Evolutionary conservation across 2,113 vertebrate genomes (phyloP).

Genomic region (Electrona antarctica): DNA sequence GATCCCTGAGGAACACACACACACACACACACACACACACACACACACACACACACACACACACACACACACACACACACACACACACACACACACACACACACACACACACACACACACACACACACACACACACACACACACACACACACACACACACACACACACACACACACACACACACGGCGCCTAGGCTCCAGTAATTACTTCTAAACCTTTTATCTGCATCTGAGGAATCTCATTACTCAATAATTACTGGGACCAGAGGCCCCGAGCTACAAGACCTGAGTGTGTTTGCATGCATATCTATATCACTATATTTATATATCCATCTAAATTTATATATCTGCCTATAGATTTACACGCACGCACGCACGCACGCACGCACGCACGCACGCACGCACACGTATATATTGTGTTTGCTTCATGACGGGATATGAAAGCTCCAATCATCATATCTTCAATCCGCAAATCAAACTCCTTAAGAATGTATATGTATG

Average conservation of each 20-base stretch:
- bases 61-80: constrained; percentile 12
- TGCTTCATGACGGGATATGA: constrained; percentile 8
- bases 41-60: background rate
- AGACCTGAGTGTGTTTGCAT: constrained; percentile 6
- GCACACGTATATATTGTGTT: background rate
- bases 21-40: constrained; percentile 18
- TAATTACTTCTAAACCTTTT: constrained; percentile 75
- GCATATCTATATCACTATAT: background rate
- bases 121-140: background rate
- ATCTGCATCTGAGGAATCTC: constrained; percentile 71
- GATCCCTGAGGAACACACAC: constrained; percentile 38
- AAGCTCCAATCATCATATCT: background rate
- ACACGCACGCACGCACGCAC: constrained; percentile 9
- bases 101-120: constrained; percentile 3
- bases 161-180: constrained; percentile 19
- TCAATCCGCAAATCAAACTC: too few relatives aligned
- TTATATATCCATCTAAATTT: background rate
- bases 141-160: background rate
- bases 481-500: too few relatives aligned
- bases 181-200: constrained; percentile 35
- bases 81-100: background rate
- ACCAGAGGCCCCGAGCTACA: constrained; percentile 44
- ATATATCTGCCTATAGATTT: background rate
- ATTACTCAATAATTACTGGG: constrained; percentile 72
- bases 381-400: constrained; percentile 4